Conservation (phyloP, 2,797 vertebrate genomes). For the Coreius guichenoti region DNA sequence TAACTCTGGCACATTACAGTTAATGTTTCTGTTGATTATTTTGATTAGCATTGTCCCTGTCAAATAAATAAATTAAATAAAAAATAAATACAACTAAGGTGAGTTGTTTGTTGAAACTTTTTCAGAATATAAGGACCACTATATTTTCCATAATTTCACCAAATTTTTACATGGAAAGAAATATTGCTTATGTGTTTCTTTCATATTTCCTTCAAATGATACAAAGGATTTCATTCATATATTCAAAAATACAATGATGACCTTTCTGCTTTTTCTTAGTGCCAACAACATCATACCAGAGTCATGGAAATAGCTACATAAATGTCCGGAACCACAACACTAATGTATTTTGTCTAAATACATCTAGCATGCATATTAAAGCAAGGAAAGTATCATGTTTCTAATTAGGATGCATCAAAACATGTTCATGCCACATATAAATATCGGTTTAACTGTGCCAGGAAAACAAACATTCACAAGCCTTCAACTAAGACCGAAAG, state of each 20-base stretch:
- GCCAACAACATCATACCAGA: neutral
- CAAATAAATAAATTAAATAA: neutral
- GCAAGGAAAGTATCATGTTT: constrained; percentile 42
- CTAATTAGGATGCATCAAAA: constrained; percentile 58
- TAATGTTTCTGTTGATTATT: neutral
- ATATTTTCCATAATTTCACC: neutral
- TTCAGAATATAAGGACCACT: neutral
- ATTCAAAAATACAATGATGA: neutral
- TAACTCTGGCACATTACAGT: neutral
- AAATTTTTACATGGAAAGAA: neutral
- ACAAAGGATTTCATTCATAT: neutral
- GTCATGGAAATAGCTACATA: constrained; percentile 29
- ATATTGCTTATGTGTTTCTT: neutral
- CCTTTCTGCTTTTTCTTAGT: neutral
- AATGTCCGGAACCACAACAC: constrained; percentile 16
- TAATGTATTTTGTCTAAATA: constrained; percentile 20
- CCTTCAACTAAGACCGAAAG: constrained; percentile 17
- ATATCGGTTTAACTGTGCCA: constrained; percentile 33
- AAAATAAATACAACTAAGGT: neutral
- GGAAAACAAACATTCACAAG: constrained; percentile 25
- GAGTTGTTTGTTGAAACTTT: neutral
- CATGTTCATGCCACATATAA: constrained; percentile 56
- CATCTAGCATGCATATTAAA: constrained; percentile 29
- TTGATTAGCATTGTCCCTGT: neutral
- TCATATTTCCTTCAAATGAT: neutral